phyloP scores from a whole-genome alignment of 2,113 vertebrate genomes.

The Perognathus longimembris region DNA sequence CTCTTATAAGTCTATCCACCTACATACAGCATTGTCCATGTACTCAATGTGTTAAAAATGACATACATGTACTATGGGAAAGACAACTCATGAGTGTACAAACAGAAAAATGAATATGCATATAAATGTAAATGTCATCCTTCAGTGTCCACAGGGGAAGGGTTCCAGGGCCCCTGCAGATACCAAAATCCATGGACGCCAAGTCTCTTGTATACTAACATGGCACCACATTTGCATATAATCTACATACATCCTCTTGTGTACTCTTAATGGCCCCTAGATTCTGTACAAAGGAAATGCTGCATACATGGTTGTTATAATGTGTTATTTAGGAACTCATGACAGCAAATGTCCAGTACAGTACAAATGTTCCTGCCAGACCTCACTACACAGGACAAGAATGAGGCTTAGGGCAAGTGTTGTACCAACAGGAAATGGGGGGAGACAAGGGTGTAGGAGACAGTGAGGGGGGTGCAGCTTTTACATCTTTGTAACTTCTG shows the following conservation, averaged over 20 bases:
- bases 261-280: background rate
- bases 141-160: too few relatives aligned
- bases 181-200: background rate
- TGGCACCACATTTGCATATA: background rate
- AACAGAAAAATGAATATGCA: background rate
- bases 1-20: background rate
- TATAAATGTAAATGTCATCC: background rate
- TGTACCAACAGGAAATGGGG: background rate
- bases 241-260: background rate
- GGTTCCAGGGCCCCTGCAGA: background rate
- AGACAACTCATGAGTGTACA: background rate
- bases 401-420: too few relatives aligned
- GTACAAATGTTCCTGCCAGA: background rate
- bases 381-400: background rate
- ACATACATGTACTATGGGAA: background rate
- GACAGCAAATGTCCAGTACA: background rate
- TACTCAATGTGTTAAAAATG: background rate
- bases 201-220: background rate
- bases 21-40: background rate
- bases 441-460: fast-evolving
- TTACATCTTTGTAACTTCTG: background rate
- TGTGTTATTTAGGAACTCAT: background rate
- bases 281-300: too few relatives aligned
- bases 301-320: background rate
- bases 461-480: background rate